These are phyloP conservation scores for Acanthococcus lagerstroemiae DNA, from an alignment of 2,888 invertebrate species.

Conservation along the genomic window DNA sequence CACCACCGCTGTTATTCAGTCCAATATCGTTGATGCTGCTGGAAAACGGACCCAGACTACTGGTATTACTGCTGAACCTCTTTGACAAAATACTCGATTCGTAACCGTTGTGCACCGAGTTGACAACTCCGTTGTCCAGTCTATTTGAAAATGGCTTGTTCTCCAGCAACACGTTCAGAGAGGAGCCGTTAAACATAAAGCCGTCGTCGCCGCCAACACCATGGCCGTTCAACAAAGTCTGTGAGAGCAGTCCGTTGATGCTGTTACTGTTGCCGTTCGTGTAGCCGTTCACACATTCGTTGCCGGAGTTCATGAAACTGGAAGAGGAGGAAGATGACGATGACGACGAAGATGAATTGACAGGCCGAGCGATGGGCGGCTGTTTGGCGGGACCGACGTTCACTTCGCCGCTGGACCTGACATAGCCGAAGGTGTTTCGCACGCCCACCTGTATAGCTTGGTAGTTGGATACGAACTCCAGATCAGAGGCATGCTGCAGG, in stretches of 20 bases:
- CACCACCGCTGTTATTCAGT: slow-evolving; percentile 77
- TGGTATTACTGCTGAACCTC: slow-evolving; percentile 55
- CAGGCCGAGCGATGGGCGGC: slow-evolving; percentile 85
- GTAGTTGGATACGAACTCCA: slow-evolving; percentile 94
- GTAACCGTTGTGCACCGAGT: slow-evolving; percentile 36
- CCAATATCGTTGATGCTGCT: slow-evolving; percentile 58
- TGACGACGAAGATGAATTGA: slow-evolving; percentile 43
- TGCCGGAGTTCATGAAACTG: slow-evolving; percentile 26
- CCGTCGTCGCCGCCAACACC: slow-evolving; percentile 9
- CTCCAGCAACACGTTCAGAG: slow-evolving; percentile 47
- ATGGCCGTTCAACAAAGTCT: neutral
- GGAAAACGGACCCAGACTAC: slow-evolving; percentile 61
- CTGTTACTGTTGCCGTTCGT: slow-evolving; percentile 1
- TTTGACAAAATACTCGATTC: slow-evolving; percentile 47
- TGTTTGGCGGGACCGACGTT: slow-evolving; percentile 63
- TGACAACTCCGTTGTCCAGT: slow-evolving; percentile 51
- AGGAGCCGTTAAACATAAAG: slow-evolving; percentile 44
- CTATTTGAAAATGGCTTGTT: slow-evolving; percentile 58
- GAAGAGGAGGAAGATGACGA: slow-evolving; percentile 12
- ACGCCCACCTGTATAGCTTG: slow-evolving; percentile 94
- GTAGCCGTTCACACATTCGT: slow-evolving; percentile 41
- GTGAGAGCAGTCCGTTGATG: slow-evolving; percentile 18
- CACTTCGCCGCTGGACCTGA: slow-evolving; percentile 71
- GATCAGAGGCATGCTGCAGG: slow-evolving; percentile 71
- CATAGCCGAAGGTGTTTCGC: slow-evolving; percentile 91